Evolutionary conservation across 2,113 vertebrate species (phyloP).

Genomic region (Pachypanchax playfairii): DNA sequence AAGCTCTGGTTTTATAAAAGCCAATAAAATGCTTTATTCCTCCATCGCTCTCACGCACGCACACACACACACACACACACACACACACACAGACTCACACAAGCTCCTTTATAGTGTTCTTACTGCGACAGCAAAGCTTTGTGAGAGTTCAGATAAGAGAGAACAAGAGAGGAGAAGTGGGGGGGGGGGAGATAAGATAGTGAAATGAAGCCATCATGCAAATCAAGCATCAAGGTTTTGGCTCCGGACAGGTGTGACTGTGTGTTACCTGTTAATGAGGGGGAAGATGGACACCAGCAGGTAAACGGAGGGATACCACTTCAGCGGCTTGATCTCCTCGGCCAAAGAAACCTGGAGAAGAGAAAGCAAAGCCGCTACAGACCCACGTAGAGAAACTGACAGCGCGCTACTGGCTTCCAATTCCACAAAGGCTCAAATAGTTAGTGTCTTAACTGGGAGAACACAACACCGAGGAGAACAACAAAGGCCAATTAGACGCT

Average conservation of each 20-base stretch:
- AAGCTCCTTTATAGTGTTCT: constrained; percentile 14
- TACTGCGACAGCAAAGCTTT: constrained; percentile 43
- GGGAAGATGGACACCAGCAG: constrained; percentile 82
- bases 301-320: constrained; percentile 83
- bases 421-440: constrained; percentile 7
- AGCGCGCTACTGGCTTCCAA: not conserved
- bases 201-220: constrained; percentile 53
- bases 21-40: constrained; percentile 58
- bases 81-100: constrained; percentile 20
- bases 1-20: constrained; percentile 62
- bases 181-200: constrained; percentile 56
- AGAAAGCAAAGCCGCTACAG: constrained; percentile 31
- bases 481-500: constrained; percentile 71
- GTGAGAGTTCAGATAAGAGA: constrained; percentile 60
- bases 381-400: constrained; percentile 25
- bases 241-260: constrained; percentile 19
- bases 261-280: constrained; percentile 84
- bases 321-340: constrained; percentile 80
- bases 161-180: constrained; percentile 21
- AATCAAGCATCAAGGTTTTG: constrained; percentile 50
- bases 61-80: constrained; percentile 13
- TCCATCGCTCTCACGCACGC: constrained; percentile 32
- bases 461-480: constrained; percentile 52
- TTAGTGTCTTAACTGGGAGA: constrained; percentile 40
- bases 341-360: constrained; percentile 78